Base-by-base conservation (phyloP, 2,113 vertebrate genomes). In the Circaetus cinerascens region DNA sequence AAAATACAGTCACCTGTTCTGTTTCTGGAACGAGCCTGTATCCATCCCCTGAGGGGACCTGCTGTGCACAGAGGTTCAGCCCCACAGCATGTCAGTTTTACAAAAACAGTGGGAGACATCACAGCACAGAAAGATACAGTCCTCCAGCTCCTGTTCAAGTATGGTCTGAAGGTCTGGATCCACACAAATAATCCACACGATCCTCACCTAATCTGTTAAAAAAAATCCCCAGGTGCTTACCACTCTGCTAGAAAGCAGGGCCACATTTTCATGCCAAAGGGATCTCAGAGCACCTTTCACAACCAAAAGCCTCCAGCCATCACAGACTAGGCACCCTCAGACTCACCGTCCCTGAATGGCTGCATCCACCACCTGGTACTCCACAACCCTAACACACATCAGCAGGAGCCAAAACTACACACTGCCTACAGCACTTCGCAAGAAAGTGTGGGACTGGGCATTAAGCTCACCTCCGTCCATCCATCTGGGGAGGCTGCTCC, bases 51-150 rank as follows among this genome's bases (percentile, higher is more conserved):
- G 0, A 40, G 26, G 26, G 38, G 62, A 56, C 38, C 11, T 79
- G 30, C 59, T 43, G 16, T 40, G 41, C 1, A 1, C 2, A 1
- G 30, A 6, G 7, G 48, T 43, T 0, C 0, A 72, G 77, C 13
- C 27, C 32, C 16, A 12, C 36, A 32, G 10, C 1, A 0, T 15
- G 17, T 20, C 1, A 0, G 12, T 22, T 85, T 93, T 10, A 32
- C 7, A 75, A 50, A 23, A 72, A 26, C 17, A 56, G 36, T 0
- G 0, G 45, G 23, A 88, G 23, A 88, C 30, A 18, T 67, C 56
- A 40, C 10, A 75, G 50, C 15, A 66, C 11, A 73, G 27, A 55
- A 84, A 38, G 38, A 69, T 10, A 29, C 10, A 53, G n/a, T 34
- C 11, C 18, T 86, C n/a, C 36, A 62, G 26, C 45, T 75, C 19